Conservation (phyloP, 1,140 invertebrate species). For the Periplaneta americana region DNA sequence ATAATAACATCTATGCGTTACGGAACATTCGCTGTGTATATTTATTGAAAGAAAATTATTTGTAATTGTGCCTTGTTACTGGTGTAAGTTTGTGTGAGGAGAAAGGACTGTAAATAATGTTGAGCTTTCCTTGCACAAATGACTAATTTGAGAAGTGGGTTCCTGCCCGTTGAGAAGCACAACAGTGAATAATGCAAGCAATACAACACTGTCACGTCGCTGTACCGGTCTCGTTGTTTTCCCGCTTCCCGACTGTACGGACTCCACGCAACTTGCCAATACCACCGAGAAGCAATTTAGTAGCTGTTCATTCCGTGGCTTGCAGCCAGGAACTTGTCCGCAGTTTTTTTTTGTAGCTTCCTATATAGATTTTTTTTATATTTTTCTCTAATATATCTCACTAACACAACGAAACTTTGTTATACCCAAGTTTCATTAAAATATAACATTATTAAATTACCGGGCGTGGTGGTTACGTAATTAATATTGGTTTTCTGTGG, state of each 20-base stretch:
- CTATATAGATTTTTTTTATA: neutral
- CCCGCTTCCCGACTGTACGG: neutral
- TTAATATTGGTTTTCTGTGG: neutral
- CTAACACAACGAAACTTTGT: neutral
- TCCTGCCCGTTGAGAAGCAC: neutral
- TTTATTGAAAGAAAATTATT: no score
- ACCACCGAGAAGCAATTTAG: neutral
- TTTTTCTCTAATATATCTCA: neutral
- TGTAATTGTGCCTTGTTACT: no score
- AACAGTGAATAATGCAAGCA: neutral
- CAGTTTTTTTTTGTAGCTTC: neutral
- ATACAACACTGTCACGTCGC: neutral
- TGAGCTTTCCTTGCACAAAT: no score
- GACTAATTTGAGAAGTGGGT: no score
- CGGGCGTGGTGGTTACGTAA: neutral
- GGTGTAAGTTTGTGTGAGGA: no score
- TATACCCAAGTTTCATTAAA: neutral
- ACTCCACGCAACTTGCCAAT: neutral
- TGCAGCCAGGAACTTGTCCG: neutral
- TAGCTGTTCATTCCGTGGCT: neutral
- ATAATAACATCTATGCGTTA: no score
- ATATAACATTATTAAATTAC: neutral
- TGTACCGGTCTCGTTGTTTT: no score
- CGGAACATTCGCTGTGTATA: no score
- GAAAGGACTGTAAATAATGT: no score